Base-by-base conservation (phyloP, 2,113 vertebrate genomes). In the Jaculus jaculus region DNA sequence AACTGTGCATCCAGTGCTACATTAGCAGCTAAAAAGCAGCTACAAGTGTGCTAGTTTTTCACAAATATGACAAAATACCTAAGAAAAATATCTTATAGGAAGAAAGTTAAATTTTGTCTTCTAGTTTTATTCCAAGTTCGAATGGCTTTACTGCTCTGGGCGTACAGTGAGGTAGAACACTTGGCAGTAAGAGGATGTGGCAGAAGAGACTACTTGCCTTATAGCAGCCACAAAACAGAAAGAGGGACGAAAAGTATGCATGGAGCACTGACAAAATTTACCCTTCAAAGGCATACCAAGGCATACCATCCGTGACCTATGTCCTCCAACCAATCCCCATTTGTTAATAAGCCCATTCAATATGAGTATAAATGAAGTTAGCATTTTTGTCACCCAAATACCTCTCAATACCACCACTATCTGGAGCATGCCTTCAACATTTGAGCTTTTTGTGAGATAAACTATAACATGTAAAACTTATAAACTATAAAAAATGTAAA, bases 11-110 rank as follows among this genome's bases (percentile, higher is more conserved):
- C 71, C 26, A 84, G 23, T 80, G 17, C 6, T 39, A 65, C n/a
- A 26, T 16, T 58, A 73, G 23, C 73, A 91, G 21, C 18, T 93
- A 78, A 88, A 95, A 90, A 94, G 24, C 1, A 30, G 51, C 63
- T 26, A 54, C 28, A 9, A 74, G 21, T 73, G 9, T 73, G n/a
- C 5, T 85, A 30, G 37, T 37, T 73, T 86, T 86, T 73, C n/a
- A 73, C 17, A 24, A 86, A 24, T 34, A 26, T 73, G 24, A n/a
- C 51, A 85, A 60, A 72, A 28, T 54, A 51, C 51, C 12, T n/a
- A 11, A 84, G 39, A 54, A 16, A 51, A 34, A 13, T 7, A 8
- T 69, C 51, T 32, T 83, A 18, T 5, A 86, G 26, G 6, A 73
- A 12, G 17, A 61, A 73, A 73, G 34, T 8, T 85, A 30, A 61